A percentile compares a stretch with the other conserved stretches of the same genome.
Conservation (phyloP, 1,140 invertebrate species). For the Hypothenemus hampei region DNA sequence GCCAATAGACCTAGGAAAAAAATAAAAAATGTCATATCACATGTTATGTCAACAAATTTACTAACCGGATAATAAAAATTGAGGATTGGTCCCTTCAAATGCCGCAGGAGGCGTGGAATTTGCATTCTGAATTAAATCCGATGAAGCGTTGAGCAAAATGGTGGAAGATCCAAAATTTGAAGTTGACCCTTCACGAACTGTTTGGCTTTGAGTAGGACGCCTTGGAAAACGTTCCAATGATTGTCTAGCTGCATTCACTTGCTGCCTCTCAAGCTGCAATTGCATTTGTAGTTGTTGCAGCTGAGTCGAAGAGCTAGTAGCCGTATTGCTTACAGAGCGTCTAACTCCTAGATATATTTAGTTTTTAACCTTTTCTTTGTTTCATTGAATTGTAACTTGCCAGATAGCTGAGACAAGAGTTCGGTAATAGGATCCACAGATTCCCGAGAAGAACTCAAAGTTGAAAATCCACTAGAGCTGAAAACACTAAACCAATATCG, state of each 20-base stretch:
- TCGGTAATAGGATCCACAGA: conserved; percentile 93
- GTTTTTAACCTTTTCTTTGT: background rate
- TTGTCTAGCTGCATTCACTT: conserved; percentile 76
- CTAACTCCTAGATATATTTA: conserved; percentile 59
- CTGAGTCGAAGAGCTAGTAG: conserved; percentile 63
- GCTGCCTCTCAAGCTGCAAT: conserved; percentile 79
- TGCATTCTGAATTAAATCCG: conserved; percentile 35
- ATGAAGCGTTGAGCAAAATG: conserved; percentile 39
- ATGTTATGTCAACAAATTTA: background rate
- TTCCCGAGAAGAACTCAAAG: conserved; percentile 78
- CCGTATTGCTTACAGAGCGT: conserved; percentile 56
- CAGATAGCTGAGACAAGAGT: conserved; percentile 75
- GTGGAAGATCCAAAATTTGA: conserved; percentile 38
- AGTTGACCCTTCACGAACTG: conserved; percentile 33
- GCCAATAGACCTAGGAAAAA: conserved; percentile 34
- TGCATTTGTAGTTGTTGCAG: conserved; percentile 88
- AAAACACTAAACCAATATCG: conserved; percentile 39
- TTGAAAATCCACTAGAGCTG: conserved; percentile 72
- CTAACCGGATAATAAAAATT: conserved; percentile 40
- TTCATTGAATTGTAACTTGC: background rate
- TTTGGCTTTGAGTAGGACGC: conserved; percentile 55
- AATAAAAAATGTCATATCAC: background rate
- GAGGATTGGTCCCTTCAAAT: conserved; percentile 31
- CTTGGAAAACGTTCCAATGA: conserved; percentile 81
- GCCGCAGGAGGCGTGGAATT: conserved; percentile 35